phyloP scores from a whole-genome alignment of 35 echinoderm and acorn worm genomes.

The Anneissia japonica region DNA sequence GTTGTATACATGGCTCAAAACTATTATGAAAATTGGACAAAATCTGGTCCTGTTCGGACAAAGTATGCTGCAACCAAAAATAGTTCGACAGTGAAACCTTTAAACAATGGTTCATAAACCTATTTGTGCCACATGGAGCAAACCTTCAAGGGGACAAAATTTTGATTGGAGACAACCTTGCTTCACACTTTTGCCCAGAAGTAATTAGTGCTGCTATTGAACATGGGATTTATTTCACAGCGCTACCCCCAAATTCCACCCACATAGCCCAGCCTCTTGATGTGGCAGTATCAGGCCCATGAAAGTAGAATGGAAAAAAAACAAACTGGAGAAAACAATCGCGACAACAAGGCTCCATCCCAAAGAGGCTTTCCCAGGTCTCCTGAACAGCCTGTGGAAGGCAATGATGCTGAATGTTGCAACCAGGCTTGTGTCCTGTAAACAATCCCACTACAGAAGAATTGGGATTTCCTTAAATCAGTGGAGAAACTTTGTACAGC shows the following conservation, averaged over 20 bases:
- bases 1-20: conserved; percentile 24
- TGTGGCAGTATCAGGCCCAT: conserved; percentile 1
- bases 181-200: conserved; percentile 14
- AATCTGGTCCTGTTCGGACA: conserved; percentile 5
- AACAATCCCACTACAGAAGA: no score
- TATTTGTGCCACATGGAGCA: conserved; percentile 15
- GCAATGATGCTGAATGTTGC: background rate
- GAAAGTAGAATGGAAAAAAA: background rate
- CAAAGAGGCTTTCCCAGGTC: background rate
- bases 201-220: background rate
- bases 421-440: conserved; percentile 7
- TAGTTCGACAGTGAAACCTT: conserved; percentile 16
- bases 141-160: conserved; percentile 7
- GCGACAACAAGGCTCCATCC: background rate
- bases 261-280: background rate
- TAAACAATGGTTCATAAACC: conserved; percentile 11
- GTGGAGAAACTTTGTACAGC: no score
- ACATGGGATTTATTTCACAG: background rate
- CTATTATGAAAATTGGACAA: conserved; percentile 31
- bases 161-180: conserved; percentile 17
- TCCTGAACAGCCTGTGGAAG: background rate
- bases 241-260: background rate
- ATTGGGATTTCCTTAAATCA: no score
- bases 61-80: conserved; percentile 30
- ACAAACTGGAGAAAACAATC: background rate